These are phyloP conservation scores for Echinarachnius parma DNA, from an alignment of 53 echinoderm and acorn worm species.

Conservation along the genomic window DNA sequence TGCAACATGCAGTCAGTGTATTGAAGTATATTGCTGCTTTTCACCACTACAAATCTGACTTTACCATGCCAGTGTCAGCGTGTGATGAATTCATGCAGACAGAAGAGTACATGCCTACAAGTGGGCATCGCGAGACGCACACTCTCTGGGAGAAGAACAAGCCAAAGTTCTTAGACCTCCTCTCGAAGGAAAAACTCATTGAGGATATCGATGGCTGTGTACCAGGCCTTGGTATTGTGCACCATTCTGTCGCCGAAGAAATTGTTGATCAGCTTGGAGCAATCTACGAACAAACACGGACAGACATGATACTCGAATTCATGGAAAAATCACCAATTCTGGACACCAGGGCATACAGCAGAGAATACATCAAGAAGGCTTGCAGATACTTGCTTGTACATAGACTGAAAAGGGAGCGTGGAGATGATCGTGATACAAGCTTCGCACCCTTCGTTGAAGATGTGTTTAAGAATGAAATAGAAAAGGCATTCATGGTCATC, in stretches of 20 bases:
- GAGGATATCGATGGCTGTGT: conserved; percentile 30
- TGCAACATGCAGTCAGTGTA: conserved; percentile 14
- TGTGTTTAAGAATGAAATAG: conserved; percentile 11
- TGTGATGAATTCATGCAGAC: conserved; percentile 70
- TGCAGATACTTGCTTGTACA: conserved; percentile 53
- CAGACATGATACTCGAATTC: conserved; percentile 46
- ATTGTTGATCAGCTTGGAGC: conserved; percentile 41
- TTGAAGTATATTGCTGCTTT: conserved; percentile 71
- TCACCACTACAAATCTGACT: conserved; percentile 48
- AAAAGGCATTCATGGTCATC: conserved; percentile 41
- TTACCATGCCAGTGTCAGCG: conserved; percentile 65
- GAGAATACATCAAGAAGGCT: conserved; percentile 25
- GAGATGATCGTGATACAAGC: conserved; percentile 44
- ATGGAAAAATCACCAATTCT: conserved; percentile 43
- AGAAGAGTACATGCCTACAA: too few species aligned
- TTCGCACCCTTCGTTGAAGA: conserved; percentile 68
- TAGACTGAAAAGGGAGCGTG: conserved; percentile 41
- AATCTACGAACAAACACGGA: conserved; percentile 14
- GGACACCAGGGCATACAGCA: conserved; percentile 12
- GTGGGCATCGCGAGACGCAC: background rate
- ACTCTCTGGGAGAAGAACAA: conserved; percentile 52
- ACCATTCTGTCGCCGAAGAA: conserved; percentile 49
- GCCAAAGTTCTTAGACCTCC: conserved; percentile 26
- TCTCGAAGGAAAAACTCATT: conserved; percentile 27
- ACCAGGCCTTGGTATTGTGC: conserved; percentile 51